A percentile compares a stretch with the other conserved stretches of the same genome.
These are phyloP conservation scores for Hartigia nigra DNA, from an alignment of 2,888 invertebrate genomes.

Conservation along the genomic window DNA sequence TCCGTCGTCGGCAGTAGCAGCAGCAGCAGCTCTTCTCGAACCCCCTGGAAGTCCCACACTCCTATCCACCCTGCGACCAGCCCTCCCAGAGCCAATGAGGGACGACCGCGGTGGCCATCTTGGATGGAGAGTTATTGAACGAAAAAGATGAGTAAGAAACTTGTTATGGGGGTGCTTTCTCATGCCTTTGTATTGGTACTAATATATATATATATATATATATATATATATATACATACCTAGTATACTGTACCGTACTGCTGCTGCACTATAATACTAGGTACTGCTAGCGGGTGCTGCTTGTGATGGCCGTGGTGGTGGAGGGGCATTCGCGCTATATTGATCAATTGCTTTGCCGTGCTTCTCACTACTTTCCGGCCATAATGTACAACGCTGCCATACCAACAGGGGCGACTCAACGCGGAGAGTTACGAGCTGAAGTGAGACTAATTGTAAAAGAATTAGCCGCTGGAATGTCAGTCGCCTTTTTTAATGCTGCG, in stretches of 20 bases:
- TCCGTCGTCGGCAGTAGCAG: conserved; percentile 23
- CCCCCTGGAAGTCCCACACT: conserved; percentile 50
- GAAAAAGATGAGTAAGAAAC: conserved; percentile 68
- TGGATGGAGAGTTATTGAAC: conserved; percentile 68
- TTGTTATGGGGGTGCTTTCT: conserved; percentile 65
- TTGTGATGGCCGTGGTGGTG: conserved; percentile 31
- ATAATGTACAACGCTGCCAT: conserved; percentile 41
- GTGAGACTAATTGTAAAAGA: conserved; percentile 61
- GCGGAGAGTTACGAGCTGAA: conserved; percentile 47
- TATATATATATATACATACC: neutral
- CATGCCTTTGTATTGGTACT: conserved; percentile 12
- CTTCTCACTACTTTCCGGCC: conserved; percentile 63
- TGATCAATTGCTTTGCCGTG: conserved; percentile 65
- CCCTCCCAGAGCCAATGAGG: conserved; percentile 66
- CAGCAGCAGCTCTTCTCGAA: conserved; percentile 34
- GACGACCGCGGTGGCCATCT: conserved; percentile 67
- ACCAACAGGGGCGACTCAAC: conserved; percentile 37
- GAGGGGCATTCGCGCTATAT: conserved; percentile 63
- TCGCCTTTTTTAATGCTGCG: conserved; percentile 12
- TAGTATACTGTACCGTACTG: neutral
- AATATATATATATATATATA: no score
- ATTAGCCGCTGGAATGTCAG: conserved; percentile 33
- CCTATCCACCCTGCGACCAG: conserved; percentile 57
- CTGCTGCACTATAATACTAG: neutral
- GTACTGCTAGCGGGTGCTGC: conserved; percentile 10